Evolutionary conservation across 2,888 invertebrate genomes (phyloP).

Genomic region (Monoplex corrugatus): DNA sequence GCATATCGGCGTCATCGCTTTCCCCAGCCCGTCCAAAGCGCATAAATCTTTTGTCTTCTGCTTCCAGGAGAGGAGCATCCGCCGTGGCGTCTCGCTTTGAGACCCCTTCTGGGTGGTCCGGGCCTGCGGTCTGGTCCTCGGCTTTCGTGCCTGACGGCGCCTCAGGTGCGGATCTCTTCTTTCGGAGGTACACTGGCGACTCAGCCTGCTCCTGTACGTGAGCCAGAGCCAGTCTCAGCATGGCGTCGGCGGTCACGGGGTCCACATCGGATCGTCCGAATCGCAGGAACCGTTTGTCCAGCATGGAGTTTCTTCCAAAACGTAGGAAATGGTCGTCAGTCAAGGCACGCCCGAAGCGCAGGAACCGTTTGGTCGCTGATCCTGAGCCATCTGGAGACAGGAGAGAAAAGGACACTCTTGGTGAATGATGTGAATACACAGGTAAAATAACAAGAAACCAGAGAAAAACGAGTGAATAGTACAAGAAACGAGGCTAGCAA

Average conservation of each 20-base stretch:
- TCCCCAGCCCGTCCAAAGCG: conserved; percentile 69
- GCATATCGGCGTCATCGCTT: conserved; percentile 62
- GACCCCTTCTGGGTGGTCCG: conserved; percentile 57
- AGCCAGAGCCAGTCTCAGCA: conserved; percentile 57
- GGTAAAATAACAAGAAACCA: too few species aligned
- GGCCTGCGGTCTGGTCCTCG: conserved; percentile 60
- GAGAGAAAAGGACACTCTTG: too few species aligned
- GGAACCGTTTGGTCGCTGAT: conserved; percentile 65
- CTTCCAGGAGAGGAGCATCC: not conserved
- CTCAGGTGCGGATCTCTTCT: conserved; percentile 49
- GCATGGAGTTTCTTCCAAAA: conserved; percentile 50
- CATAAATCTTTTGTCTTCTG: conserved; percentile 59
- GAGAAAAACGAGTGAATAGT: too few species aligned
- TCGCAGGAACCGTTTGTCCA: conserved; percentile 70
- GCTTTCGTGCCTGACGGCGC: conserved; percentile 47
- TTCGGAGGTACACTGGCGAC: conserved; percentile 41
- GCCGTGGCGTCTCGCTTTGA: conserved; percentile 59
- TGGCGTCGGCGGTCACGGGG: conserved; percentile 60
- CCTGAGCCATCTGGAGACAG: conserved; percentile 9
- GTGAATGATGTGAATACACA: too few species aligned
- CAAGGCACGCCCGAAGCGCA: conserved; percentile 70
- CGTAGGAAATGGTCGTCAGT: conserved; percentile 69
- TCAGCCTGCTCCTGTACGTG: conserved; percentile 55
- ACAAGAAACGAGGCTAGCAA: too few species aligned
- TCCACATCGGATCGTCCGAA: conserved; percentile 65